Evolutionary conservation across 2,113 vertebrate genomes (phyloP).

Genomic region (Catharus minimus): DNA sequence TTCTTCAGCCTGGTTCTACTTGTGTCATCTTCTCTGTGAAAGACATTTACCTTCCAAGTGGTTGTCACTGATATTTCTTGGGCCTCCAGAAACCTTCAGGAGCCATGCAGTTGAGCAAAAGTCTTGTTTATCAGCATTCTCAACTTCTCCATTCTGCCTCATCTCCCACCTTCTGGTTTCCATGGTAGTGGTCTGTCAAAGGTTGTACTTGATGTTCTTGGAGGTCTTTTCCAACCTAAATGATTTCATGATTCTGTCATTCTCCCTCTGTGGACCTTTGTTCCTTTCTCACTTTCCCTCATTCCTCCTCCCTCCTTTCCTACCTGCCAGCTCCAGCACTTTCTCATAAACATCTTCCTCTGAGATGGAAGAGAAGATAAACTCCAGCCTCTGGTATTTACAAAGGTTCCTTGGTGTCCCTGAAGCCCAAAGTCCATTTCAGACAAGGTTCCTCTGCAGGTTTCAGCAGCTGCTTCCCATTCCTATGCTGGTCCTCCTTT

Average conservation of each 20-base stretch:
- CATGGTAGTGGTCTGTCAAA: background rate
- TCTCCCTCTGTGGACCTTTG: background rate
- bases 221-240: background rate
- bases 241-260: background rate
- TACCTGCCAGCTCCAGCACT: background rate
- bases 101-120: background rate
- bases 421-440: background rate
- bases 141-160: background rate
- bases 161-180: background rate
- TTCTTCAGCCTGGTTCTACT: background rate
- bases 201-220: background rate
- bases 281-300: background rate
- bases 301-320: background rate
- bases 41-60: background rate
- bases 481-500: background rate
- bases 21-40: background rate
- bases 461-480: background rate
- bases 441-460: background rate
- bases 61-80: background rate
- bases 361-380: background rate
- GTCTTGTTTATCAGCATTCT: background rate
- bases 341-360: background rate
- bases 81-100: background rate
- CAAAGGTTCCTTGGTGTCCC: background rate
- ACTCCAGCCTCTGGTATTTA: background rate